Evolutionary conservation across 2,113 vertebrate species (phyloP).

Genomic region (Loxodonta africana): DNA sequence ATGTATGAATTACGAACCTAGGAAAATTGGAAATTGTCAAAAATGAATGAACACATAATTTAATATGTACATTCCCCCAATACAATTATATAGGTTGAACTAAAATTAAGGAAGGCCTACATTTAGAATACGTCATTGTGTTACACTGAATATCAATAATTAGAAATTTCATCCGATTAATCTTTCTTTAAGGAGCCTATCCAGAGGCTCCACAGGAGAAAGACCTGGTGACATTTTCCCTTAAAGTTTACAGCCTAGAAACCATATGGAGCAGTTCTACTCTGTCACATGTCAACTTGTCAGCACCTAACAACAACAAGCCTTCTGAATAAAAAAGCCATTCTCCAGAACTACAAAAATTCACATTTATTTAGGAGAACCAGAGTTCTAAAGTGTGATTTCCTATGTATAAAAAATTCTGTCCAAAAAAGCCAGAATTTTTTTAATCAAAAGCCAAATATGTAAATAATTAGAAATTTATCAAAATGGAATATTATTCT

Average conservation of each 20-base stretch:
- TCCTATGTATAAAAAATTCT: background rate
- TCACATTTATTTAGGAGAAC: background rate
- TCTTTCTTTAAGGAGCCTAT: background rate
- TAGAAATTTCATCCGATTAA: background rate
- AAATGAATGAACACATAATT: too few species aligned
- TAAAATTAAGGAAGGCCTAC: background rate
- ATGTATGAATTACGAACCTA: too few species aligned
- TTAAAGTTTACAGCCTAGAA: too few species aligned
- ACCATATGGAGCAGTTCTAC: too few species aligned
- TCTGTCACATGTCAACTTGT: too few species aligned
- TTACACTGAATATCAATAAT: background rate
- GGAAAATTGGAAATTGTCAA: too few species aligned
- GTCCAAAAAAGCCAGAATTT: background rate
- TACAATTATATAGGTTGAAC: background rate
- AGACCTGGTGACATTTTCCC: too few species aligned
- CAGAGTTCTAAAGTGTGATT: background rate
- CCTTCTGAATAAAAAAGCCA: background rate
- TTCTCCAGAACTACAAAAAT: background rate
- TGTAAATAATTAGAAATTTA: background rate
- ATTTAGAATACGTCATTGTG: background rate
- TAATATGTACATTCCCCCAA: background rate
- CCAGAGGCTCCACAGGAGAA: too few species aligned
- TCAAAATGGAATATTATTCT: background rate
- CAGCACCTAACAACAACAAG: too few species aligned
- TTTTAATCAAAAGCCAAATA: background rate